Evolutionary conservation across 2,113 vertebrate genomes (phyloP), one percentile per base, ranked within the genome.

Genomic region (Sylvilagus bachmani): DNA sequence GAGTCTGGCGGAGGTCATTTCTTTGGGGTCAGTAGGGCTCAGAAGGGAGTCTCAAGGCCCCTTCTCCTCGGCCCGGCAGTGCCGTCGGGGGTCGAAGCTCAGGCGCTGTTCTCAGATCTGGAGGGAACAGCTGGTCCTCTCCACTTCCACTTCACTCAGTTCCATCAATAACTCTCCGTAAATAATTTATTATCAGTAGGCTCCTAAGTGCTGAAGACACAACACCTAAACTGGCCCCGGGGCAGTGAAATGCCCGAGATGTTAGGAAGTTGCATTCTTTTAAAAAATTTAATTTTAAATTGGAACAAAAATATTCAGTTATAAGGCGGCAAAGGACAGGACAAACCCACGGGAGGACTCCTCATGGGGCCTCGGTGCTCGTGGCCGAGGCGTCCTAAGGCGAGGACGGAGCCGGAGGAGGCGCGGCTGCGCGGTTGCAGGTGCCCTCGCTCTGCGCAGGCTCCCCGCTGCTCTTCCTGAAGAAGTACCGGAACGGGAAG

Each of bases 401-500:
- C 44, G 89, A 77, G 62, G 44, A 64, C 19, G 25, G 89, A 70
- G 74, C 7, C 29, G 44, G 64, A 83, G 53, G 19, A 44, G 55
- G 14, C 19, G 55, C 19, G 55, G 14, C 55, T 4, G 55, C 13
- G 55, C 17, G 14, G 14, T 5, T 31, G 78, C 84, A 19, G 6
- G 11, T 0, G 71, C 49, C 49, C 89, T 12, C 0, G 51, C 58
- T 14, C 70, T 33, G 55, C 83, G 38, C 74, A 58, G 49, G 33
- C 96, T 90, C 89, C 82, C 85, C 90, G 83, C 95, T 92, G 92
- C 16, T 95, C 93, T 83, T 96, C 27, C 94, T 73, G 95, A 97
- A 97, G 95, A 98, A 97, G 80, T 97, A 88, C 9, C 96, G 90
- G 38, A 98, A 95, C 0, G 98, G 97, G 86, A 98, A 98, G 74